These are phyloP conservation scores for Gracilinanus agilis DNA, from an alignment of 2,113 vertebrate species.

Conservation along the genomic window DNA sequence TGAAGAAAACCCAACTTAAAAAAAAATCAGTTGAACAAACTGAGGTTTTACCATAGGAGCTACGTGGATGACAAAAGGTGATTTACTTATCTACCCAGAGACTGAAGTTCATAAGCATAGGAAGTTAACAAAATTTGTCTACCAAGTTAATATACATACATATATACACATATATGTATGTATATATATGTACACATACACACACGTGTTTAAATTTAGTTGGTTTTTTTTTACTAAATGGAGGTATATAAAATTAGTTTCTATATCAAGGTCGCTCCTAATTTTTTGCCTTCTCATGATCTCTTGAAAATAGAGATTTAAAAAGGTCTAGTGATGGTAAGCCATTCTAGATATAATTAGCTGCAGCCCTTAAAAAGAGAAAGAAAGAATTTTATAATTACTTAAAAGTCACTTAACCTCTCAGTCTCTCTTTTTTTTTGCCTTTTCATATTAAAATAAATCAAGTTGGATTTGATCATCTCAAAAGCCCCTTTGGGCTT, in stretches of 20 bases:
- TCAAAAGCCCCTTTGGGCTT: background rate
- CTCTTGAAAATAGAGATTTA: background rate
- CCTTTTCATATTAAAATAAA: background rate
- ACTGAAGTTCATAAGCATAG: background rate
- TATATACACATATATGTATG: too few relatives aligned
- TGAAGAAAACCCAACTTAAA: conserved; percentile 35
- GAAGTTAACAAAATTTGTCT: background rate
- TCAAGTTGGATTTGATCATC: background rate
- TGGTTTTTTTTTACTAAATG: background rate
- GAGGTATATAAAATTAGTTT: background rate
- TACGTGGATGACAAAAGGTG: background rate
- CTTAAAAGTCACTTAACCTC: background rate
- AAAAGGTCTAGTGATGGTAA: background rate
- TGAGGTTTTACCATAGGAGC: background rate
- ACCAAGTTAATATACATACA: background rate
- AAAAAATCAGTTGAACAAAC: background rate
- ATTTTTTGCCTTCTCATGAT: background rate
- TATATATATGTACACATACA: too few relatives aligned
- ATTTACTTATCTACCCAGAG: background rate
- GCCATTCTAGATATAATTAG: background rate
- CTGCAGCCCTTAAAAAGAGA: background rate
- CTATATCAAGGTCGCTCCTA: background rate
- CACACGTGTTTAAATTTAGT: background rate
- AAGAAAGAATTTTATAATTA: background rate
- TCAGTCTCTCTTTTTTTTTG: background rate